Conservation (phyloP, 2,113 vertebrate genomes). For the Gymnobelideus leadbeateri region DNA sequence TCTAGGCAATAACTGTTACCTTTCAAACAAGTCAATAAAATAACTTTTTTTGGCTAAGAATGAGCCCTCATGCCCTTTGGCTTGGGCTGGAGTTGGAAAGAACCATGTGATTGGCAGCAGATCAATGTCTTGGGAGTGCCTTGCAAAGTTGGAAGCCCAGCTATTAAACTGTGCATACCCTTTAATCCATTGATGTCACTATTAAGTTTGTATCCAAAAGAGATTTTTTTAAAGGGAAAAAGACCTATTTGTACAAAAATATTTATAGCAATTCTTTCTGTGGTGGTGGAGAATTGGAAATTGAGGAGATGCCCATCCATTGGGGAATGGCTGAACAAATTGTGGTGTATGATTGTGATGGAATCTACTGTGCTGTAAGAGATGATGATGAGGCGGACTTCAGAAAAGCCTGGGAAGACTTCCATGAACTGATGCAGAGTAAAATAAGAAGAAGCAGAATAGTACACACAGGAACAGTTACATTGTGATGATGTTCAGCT, state of each 20-base stretch:
- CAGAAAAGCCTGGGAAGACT: background rate
- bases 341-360: background rate
- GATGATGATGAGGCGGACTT: background rate
- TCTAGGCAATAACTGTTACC: constrained; percentile 54
- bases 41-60: background rate
- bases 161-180: background rate
- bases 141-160: background rate
- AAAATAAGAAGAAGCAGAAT: background rate
- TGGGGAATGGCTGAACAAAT: background rate
- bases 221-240: background rate
- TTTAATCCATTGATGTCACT: background rate
- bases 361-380: background rate
- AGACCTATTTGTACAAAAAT: background rate
- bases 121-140: background rate
- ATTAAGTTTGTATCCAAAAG: background rate
- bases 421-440: background rate
- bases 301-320: background rate
- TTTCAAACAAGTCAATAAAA: constrained; percentile 57
- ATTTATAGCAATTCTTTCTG: background rate
- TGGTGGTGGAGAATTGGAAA: background rate
- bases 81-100: background rate
- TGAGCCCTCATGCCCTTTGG: background rate
- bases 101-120: background rate
- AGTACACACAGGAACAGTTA: background rate
- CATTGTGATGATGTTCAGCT: background rate